Base-by-base conservation (phyloP, 2,888 invertebrate species). In the Phortica magna region DNA sequence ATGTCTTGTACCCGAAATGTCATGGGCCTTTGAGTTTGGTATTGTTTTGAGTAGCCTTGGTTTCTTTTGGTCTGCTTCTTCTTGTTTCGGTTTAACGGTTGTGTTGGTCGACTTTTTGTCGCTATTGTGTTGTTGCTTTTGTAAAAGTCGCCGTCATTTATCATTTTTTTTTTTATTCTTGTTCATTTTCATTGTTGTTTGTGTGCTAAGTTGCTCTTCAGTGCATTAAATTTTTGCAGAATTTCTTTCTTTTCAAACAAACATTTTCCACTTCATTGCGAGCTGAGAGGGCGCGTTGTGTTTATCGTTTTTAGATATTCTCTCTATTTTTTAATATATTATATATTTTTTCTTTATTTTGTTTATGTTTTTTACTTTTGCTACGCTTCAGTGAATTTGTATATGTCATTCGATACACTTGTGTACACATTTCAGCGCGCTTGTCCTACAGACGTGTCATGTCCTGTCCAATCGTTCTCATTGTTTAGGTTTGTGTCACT, bases 251-350 rank as follows among this genome's bases (percentile, higher is more conserved):
- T 55, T n/a, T 55, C 17, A 17, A 6, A 0, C 31, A 10, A 10
- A 64, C 19, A 31, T 64, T 64, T 64, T 64, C 64, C 64, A 64
- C 64, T 31, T 64, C 64, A 64, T 22, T 64, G 64, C 6, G 31
- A 64, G 64, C 12, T n/a, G n/a, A n/a, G n/a, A n/a, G n/a, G n/a
- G n/a, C n/a, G n/a, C n/a, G n/a, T n/a, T n/a, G n/a, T n/a, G n/a
- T n/a, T n/a, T n/a, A n/a, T n/a, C n/a, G n/a, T n/a, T 31, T 64
- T 31, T 22, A 64, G 7, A 9, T 64, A 31, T 22, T 64, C 14
- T 10, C 55, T 55, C 17, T 7, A 31, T 31, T 64, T 22, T 17
- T 31, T 19, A 10, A 64, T 22, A 64, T 64, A 22, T 64, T 64
- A 39, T 31, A 31, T 64, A 17, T 55, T 22, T 10, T 19, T 59